These are phyloP conservation scores for Eledone cirrhosa DNA, from an alignment of 2,888 invertebrate species.

Conservation along the genomic window DNA sequence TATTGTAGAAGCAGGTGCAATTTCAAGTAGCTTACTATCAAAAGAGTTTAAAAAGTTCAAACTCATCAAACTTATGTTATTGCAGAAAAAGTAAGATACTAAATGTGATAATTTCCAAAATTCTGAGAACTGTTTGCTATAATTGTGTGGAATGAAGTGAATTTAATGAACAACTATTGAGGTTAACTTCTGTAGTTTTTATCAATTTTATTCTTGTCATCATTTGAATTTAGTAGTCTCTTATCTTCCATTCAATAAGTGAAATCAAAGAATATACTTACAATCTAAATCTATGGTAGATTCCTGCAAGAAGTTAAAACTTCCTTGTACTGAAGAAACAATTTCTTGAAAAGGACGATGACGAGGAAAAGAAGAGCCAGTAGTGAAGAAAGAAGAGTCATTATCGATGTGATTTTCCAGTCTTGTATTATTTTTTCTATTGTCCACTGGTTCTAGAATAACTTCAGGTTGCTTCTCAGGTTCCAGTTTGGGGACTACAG, in stretches of 20 bases:
- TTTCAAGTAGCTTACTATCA: too few species aligned
- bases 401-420: conserved; percentile 14
- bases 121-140: neutral
- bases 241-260: neutral
- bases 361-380: conserved; percentile 36
- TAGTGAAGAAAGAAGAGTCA: conserved; percentile 30
- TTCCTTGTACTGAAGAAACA: conserved; percentile 63
- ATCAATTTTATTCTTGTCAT: too few species aligned
- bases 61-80: too few species aligned
- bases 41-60: too few species aligned
- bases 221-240: too few species aligned
- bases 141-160: neutral
- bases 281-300: conserved; percentile 74
- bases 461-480: neutral
- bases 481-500: neutral
- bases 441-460: neutral
- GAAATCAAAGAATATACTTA: conserved; percentile 32
- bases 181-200: too few species aligned
- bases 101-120: too few species aligned
- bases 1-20: too few species aligned
- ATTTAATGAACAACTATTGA: neutral
- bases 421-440: neutral
- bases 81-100: too few species aligned
- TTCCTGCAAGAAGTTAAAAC: conserved; percentile 78
- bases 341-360: conserved; percentile 60